Evolutionary conservation across 2,888 invertebrate species (phyloP), one percentile per base, ranked within the genome.

Genomic region (Biston stratarius): DNA sequence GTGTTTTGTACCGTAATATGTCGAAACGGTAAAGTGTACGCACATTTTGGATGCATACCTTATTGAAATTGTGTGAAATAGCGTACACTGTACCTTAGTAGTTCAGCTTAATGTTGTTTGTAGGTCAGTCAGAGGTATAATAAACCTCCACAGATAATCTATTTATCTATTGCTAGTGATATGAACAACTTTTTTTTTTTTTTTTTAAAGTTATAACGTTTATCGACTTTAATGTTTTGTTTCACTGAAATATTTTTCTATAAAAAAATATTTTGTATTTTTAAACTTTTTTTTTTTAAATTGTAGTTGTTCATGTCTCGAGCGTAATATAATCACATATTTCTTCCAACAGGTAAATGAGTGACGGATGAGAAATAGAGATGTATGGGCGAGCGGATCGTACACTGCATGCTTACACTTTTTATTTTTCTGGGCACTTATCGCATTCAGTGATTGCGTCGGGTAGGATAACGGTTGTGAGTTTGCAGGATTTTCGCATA

Each of bases 361-460:
- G 87, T 87, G 88, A 87, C 83, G 83, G 86, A 89, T 86, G 89
- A 83, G 79, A 84, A 82, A 71, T 81, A 87, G 86, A 86, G 90
- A 90, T 82, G 90, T 90, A 89, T 86, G 92, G 91, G 91, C 91
- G 92, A 90, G 91, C 92, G 93, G 92, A 90, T 88, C 83, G 81
- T 83, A 88, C 87, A 83, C 55, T 92, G 92, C 92, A 92, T 92
- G 93, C 87, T 83, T 64, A 60, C 60, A 62, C 61, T 51, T 63
- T 68, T 90, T 89, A 40, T 83, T 78, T 77, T 88, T 91, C 87
- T 90, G 90, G 91, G 92, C 94, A 90, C 90, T 81, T 83, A 82
- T 90, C 86, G 94, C 94, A 94, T 94, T 94, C 94, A 94, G 94
- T 94, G 94, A 94, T 89, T 91, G 94, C 92, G 86, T 91, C 92